Evolutionary conservation across 1,140 invertebrate genomes (phyloP), one percentile per base, ranked within the genome.

Genomic region (Mesaphorura yosii): DNA sequence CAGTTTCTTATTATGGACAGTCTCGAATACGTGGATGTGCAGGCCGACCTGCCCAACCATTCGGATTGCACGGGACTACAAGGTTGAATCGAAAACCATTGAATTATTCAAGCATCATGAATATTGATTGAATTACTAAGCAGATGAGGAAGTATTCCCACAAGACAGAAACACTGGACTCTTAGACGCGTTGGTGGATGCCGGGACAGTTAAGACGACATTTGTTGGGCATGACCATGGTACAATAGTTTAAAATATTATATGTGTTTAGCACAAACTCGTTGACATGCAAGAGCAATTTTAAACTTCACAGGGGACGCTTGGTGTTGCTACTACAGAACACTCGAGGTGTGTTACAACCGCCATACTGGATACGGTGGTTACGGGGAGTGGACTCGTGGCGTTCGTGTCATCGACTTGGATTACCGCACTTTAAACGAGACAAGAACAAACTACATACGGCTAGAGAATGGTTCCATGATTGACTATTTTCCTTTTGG

Each of bases 391-490:
- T 51, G 49, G 47, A 51, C 53, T 7, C 12, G 57, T 29, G 57
- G 57, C 1, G 44, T 53, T 44, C 41, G 57, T 1, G 20, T 59
- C 1, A 26, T 59, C 14, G 23, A 29, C 27, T 25, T 55, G 0
- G 17, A 41, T 19, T 40, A 23, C 14, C 6, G 20, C 5, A 45
- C 47, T 12, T 31, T 44, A n/a, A 55, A 45, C 48, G 34, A 37
- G 20, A 26, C n/a, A 23, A 25, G 37, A 10, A 5, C n/a, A 0
- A 59, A 42, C 40, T 59, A 59, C 39, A 28, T 59, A 5, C n/a
- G 57, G 10, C 29, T 59, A 22, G 57, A 59, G 45, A 48, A 55
- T 34, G 57, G 57, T 5, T 52, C 52, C 10, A 38, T 58, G 14
- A 40, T 52, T 15, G 56, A 57, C 48, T 28, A 37, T 20, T 57